A percentile compares a stretch with the other conserved stretches of the same genome.
These are phyloP conservation scores for Tapirus terrestris DNA, from an alignment of 2,113 vertebrate species.

Conservation along the genomic window DNA sequence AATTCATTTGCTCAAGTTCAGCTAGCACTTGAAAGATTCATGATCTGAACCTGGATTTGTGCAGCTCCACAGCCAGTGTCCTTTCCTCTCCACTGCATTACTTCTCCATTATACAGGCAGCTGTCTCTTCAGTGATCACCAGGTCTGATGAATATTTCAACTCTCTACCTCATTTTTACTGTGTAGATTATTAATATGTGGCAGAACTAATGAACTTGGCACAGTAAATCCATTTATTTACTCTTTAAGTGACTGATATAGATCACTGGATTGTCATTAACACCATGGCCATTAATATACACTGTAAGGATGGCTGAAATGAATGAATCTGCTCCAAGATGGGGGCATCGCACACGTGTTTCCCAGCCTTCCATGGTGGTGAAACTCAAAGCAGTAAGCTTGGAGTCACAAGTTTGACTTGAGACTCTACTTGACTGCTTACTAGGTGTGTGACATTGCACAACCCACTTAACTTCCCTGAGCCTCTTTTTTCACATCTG, in stretches of 20 bases:
- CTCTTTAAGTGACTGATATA: slow-evolving; percentile 8
- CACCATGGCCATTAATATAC: neutral
- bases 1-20: neutral
- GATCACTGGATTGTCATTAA: neutral
- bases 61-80: neutral
- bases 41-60: neutral
- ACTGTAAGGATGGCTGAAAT: neutral
- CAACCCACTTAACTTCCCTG: neutral
- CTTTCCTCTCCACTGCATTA: neutral
- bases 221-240: slow-evolving; percentile 24
- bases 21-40: neutral
- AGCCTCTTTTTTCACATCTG: neutral
- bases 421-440: neutral
- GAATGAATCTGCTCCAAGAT: neutral
- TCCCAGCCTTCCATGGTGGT: too few relatives aligned
- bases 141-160: slow-evolving; percentile 1
- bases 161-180: slow-evolving; percentile 34
- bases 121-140: neutral
- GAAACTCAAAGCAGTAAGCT: neutral
- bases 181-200: neutral
- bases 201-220: slow-evolving; percentile 24
- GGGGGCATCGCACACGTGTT: neutral
- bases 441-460: neutral
- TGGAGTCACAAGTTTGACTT: neutral
- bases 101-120: neutral